Percentiles rank a stretch among this genome's conserved stretches.
Evolutionary conservation across 2,797 vertebrate genomes (phyloP).

Genomic region (Anguilla obscura): DNA sequence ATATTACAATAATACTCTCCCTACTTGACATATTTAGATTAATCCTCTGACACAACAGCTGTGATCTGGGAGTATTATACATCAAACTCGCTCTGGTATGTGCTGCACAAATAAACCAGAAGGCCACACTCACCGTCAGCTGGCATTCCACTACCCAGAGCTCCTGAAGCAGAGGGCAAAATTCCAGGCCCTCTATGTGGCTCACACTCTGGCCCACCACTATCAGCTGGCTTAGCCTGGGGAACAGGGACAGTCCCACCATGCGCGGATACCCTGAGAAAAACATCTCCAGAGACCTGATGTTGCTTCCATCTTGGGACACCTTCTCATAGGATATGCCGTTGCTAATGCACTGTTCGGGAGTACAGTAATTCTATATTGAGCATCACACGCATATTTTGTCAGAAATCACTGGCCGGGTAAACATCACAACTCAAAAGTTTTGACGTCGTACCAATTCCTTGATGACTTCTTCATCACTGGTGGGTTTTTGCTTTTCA

Average conservation of each 20-base stretch:
- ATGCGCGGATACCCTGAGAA: constrained; percentile 80
- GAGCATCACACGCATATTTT: constrained; percentile 14
- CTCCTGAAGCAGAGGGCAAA: constrained; percentile 73
- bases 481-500: constrained; percentile 60
- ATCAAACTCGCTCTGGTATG: neutral
- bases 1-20: neutral
- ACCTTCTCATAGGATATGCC: constrained; percentile 74
- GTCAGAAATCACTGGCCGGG: neutral
- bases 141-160: constrained; percentile 83
- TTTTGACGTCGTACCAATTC: constrained; percentile 73
- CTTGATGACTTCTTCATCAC: constrained; percentile 75
- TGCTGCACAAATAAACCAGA: neutral
- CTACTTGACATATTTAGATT: neutral
- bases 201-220: constrained; percentile 76
- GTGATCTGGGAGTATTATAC: neutral
- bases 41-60: neutral
- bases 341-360: constrained; percentile 77
- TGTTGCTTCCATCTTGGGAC: constrained; percentile 65
- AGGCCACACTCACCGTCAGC: constrained; percentile 70
- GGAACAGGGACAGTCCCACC: constrained; percentile 77
- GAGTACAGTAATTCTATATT: constrained; percentile 16
- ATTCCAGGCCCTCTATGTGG: constrained; percentile 74
- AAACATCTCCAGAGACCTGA: constrained; percentile 77
- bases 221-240: constrained; percentile 71
- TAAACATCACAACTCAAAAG: neutral